A percentile compares a stretch with the other conserved stretches of the same genome.
Evolutionary conservation across 2,888 invertebrate species (phyloP).

Genomic region (Troides oblongomaculatus): DNA sequence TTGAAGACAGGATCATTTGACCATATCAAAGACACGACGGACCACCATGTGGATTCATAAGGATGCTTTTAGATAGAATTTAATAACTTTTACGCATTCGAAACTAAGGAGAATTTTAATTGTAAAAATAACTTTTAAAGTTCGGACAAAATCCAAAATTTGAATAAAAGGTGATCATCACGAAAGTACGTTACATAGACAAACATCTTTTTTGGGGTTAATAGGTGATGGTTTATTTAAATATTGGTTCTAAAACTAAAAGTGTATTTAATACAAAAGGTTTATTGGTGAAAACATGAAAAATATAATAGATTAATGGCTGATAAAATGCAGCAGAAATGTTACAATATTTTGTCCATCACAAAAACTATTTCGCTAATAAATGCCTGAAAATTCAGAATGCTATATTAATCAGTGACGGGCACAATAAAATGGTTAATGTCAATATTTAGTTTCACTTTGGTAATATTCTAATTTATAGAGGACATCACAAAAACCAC

Average conservation of each 20-base stretch:
- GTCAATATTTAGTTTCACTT: constrained; percentile 65
- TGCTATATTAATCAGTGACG: constrained; percentile 66
- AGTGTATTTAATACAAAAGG: constrained; percentile 79
- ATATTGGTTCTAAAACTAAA: constrained; percentile 80
- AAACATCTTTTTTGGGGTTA: constrained; percentile 70
- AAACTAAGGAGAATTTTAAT: neutral
- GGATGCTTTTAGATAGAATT: too few species aligned
- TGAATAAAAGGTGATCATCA: neutral
- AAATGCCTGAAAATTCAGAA: constrained; percentile 79
- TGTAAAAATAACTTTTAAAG: neutral
- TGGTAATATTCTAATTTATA: constrained; percentile 61
- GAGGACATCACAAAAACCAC: constrained; percentile 71
- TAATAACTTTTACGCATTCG: neutral
- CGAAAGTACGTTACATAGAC: constrained; percentile 37
- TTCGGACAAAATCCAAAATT: neutral
- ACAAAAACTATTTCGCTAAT: constrained; percentile 77
- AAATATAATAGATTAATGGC: constrained; percentile 81
- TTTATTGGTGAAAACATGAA: constrained; percentile 81
- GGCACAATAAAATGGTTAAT: constrained; percentile 79
- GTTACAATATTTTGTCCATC: constrained; percentile 78
- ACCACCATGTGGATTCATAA: too few species aligned
- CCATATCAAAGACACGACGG: too few species aligned
- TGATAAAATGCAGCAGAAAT: constrained; percentile 80
- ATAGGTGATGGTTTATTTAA: constrained; percentile 77
- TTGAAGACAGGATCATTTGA: too few species aligned